Percentiles rank a stretch among this genome's conserved stretches.
Conservation (phyloP, 1,140 invertebrate genomes). For the Anastatus disparis region DNA sequence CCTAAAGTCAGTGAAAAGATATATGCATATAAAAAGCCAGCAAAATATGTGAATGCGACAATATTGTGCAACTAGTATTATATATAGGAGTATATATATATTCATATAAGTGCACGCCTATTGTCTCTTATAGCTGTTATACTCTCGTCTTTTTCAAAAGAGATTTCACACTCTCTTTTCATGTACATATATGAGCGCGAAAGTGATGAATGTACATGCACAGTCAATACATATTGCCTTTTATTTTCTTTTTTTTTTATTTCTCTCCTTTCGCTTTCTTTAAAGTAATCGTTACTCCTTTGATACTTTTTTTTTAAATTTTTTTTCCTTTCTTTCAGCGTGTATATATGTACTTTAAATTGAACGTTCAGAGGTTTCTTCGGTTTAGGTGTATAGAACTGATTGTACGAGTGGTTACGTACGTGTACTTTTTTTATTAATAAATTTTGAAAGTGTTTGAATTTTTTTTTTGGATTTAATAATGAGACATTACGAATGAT, state of each 20-base stretch:
- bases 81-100: neutral
- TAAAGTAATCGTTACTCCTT: neutral
- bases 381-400: no score
- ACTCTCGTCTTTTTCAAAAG: slow-evolving; percentile 1
- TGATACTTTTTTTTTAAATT: neutral
- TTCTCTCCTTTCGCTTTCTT: neutral
- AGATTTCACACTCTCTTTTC: neutral
- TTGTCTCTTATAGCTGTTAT: neutral
- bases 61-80: neutral
- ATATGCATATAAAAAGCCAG: no score
- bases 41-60: neutral
- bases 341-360: no score
- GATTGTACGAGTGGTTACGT: no score
- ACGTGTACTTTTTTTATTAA: no score
- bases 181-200: neutral
- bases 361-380: no score
- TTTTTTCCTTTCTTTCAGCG: no score
- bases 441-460: no score
- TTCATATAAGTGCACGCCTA: neutral
- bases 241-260: neutral
- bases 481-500: no score
- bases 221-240: neutral
- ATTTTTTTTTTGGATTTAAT: no score
- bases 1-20: no score
- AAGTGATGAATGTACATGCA: neutral